Evolutionary conservation across 2,797 vertebrate genomes (phyloP).

Genomic region (Microcaecilia unicolor): DNA sequence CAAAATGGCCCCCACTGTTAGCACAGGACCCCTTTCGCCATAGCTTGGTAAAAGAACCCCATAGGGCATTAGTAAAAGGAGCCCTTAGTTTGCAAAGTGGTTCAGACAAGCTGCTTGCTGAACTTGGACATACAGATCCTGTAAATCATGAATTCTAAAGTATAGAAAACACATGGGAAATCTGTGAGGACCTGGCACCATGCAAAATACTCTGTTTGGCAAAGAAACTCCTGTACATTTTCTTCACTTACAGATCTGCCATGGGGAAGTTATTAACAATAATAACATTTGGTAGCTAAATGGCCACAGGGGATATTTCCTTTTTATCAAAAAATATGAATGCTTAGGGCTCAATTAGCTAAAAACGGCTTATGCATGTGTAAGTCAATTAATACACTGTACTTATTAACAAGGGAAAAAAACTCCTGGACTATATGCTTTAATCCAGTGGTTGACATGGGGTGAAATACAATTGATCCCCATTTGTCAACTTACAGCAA

Average conservation of each 20-base stretch:
- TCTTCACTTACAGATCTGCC: constrained; percentile 8
- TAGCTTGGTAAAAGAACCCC: too few relatives aligned
- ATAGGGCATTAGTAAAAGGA: too few relatives aligned
- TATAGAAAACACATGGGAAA: constrained; percentile 1
- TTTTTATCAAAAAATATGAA: not conserved
- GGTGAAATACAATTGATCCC: not conserved
- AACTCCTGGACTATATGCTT: not conserved
- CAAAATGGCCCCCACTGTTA: too few relatives aligned
- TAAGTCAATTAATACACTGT: constrained; percentile 1
- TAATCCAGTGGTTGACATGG: not conserved
- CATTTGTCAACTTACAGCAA: not conserved
- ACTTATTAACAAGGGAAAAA: constrained; percentile 3
- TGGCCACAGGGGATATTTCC: not conserved
- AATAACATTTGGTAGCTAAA: constrained; percentile 14
- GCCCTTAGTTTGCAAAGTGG: too few relatives aligned
- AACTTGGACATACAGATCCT: not conserved
- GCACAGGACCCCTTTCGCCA: too few relatives aligned
- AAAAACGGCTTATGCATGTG: constrained; percentile 8
- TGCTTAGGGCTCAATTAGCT: constrained; percentile 11
- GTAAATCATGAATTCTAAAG: not conserved
- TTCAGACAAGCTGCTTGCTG: not conserved
- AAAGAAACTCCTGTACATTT: constrained; percentile 6
- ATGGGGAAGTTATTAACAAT: constrained; percentile 13
- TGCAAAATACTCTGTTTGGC: constrained; percentile 11
- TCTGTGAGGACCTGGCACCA: not conserved